These are phyloP conservation scores for Drosophila imparisetae DNA, from an alignment of 2,888 invertebrate genomes.

Conservation along the genomic window DNA sequence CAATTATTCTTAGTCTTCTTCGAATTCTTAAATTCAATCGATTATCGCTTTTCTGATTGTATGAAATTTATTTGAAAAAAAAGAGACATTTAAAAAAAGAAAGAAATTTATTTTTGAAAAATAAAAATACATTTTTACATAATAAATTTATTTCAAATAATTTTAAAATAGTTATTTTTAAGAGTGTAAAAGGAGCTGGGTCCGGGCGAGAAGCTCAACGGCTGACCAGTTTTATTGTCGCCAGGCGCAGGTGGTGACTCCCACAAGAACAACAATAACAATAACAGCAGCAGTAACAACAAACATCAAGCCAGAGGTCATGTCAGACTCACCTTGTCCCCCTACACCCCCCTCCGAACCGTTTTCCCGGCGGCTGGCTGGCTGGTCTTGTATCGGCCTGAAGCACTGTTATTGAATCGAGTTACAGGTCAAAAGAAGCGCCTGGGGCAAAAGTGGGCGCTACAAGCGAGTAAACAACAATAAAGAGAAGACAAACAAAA, in stretches of 20 bases:
- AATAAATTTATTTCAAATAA: not conserved
- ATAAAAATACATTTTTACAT: not conserved
- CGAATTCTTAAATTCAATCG: not conserved
- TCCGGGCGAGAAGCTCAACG: not conserved
- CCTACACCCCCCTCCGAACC: not conserved
- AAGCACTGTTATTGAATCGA: constrained; percentile 68
- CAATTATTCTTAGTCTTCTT: not conserved
- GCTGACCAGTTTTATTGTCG: constrained; percentile 33
- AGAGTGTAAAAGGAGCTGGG: constrained; percentile 1
- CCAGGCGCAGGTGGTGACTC: constrained; percentile 35
- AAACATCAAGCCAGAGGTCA: constrained; percentile 57
- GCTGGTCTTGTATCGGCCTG: constrained; percentile 19
- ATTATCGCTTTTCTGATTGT: not conserved
- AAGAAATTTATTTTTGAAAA: not conserved
- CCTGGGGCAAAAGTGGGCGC: constrained; percentile 62
- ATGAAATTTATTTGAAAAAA: not conserved
- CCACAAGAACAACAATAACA: constrained; percentile 28
- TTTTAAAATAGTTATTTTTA: not conserved
- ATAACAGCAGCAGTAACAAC: constrained; percentile 14
- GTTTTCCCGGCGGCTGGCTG: constrained; percentile 3
- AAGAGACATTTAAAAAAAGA: no score
- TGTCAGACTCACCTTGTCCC: constrained; percentile 9
- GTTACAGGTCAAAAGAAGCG: constrained; percentile 77
- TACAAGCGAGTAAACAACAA: constrained; percentile 76
- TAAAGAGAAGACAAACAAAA: constrained; percentile 79